Percentiles rank a stretch among this genome's conserved stretches.
These are phyloP conservation scores for Phalacrocorax brasilianus DNA, from an alignment of 2,113 vertebrate species.

Conservation along the genomic window DNA sequence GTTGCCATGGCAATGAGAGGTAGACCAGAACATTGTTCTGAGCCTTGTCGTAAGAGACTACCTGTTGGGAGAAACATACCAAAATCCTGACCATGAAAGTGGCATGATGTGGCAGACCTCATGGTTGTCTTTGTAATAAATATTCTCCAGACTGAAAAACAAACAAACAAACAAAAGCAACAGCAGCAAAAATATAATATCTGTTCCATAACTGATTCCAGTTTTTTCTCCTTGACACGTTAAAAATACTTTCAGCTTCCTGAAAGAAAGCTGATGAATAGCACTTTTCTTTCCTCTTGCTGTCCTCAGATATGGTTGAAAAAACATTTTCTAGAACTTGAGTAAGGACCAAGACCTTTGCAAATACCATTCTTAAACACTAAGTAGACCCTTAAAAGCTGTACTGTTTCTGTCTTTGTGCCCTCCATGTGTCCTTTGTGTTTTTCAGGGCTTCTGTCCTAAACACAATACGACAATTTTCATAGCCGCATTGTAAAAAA, in stretches of 20 bases:
- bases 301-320: not conserved
- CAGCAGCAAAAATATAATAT: not conserved
- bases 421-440: not conserved
- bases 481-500: not conserved
- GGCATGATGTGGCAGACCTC: not conserved
- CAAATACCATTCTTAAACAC: not conserved
- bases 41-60: not conserved
- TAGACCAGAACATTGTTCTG: not conserved
- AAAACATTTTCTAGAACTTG: not conserved
- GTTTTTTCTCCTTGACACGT: not conserved
- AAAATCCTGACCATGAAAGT: not conserved
- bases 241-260: not conserved
- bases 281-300: not conserved
- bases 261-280: not conserved
- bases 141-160: not conserved
- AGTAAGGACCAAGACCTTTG: not conserved
- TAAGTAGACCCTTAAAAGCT: not conserved
- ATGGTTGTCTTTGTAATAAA: not conserved
- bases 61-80: not conserved
- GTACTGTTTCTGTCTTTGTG: not conserved
- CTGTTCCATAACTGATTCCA: not conserved
- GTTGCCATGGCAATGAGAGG: not conserved
- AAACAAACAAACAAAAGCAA: not conserved
- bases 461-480: not conserved
- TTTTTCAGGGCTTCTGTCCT: not conserved